These are phyloP conservation scores for Anguilla rostrata DNA, from an alignment of 2,113 vertebrate genomes.

Conservation along the genomic window DNA sequence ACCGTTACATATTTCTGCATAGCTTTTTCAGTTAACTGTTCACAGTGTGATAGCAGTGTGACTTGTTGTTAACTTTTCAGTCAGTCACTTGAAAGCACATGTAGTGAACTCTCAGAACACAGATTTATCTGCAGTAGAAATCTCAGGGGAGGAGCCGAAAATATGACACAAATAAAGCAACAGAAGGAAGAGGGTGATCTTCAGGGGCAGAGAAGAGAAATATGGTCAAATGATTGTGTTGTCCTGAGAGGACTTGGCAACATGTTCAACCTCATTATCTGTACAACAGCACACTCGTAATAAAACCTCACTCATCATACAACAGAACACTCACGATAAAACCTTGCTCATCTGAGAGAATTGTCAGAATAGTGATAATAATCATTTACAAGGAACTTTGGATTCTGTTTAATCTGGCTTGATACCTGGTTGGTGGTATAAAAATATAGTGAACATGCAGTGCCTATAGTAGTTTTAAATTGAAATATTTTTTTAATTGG, in stretches of 20 bases:
- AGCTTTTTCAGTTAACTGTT: neutral
- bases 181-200: slow-evolving; percentile 13
- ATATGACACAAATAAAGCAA: slow-evolving; percentile 19
- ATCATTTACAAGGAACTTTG: too few species aligned
- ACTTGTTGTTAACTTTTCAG: neutral
- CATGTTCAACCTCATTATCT: neutral
- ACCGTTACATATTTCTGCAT: neutral
- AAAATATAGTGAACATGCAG: too few species aligned
- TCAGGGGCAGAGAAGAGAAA: slow-evolving; percentile 23
- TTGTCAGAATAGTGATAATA: too few species aligned
- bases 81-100: neutral
- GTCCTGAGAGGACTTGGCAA: slow-evolving; percentile 16
- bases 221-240: slow-evolving; percentile 27
- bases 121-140: neutral
- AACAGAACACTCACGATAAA: too few species aligned
- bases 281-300: neutral
- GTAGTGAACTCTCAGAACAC: slow-evolving; percentile 4
- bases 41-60: neutral
- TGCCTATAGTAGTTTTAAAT: too few species aligned
- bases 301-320: too few species aligned
- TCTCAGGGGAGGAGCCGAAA: neutral
- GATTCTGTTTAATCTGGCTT: too few species aligned
- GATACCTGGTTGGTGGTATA: neutral
- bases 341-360: too few species aligned
- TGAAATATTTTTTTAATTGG: too few species aligned